Evolutionary conservation across 2,797 vertebrate species (phyloP).

Genomic region (Spinus olivaceus): DNA sequence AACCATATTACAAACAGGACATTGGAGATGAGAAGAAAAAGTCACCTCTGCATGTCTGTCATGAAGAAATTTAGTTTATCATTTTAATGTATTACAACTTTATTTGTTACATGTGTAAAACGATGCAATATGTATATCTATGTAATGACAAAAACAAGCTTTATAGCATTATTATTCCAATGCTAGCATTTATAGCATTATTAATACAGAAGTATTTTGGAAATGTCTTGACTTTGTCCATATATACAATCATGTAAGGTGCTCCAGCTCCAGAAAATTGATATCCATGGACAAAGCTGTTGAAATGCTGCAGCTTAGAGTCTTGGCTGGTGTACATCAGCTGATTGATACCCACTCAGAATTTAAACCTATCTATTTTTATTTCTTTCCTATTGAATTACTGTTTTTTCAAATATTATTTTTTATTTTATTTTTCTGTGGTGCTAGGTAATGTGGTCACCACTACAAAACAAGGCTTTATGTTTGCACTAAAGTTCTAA

Average conservation of each 20-base stretch:
- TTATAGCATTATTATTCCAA: not conserved
- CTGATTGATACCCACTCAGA: not conserved
- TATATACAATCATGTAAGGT: not conserved
- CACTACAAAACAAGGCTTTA: not conserved
- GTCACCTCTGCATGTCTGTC: not conserved
- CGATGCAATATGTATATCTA: not conserved
- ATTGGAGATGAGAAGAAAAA: not conserved
- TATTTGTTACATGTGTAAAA: not conserved
- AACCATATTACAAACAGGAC: not conserved
- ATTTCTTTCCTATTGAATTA: not conserved
- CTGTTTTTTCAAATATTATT: not conserved
- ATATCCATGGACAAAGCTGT: not conserved
- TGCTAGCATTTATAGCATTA: not conserved
- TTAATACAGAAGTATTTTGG: not conserved
- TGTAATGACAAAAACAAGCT: not conserved
- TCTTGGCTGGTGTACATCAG: not conserved
- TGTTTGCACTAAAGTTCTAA: not conserved
- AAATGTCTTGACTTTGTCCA: not conserved
- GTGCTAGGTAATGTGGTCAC: not conserved
- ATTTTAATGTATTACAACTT: not conserved
- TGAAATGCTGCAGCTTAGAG: not conserved
- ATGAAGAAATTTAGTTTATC: not conserved
- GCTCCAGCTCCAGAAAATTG: not conserved
- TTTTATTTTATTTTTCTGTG: not conserved
- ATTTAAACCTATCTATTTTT: not conserved